Percentiles rank a stretch among this genome's conserved stretches.
These are phyloP conservation scores for Aulostomus chinensis DNA, from an alignment of 2,797 vertebrate species.

Conservation along the genomic window DNA sequence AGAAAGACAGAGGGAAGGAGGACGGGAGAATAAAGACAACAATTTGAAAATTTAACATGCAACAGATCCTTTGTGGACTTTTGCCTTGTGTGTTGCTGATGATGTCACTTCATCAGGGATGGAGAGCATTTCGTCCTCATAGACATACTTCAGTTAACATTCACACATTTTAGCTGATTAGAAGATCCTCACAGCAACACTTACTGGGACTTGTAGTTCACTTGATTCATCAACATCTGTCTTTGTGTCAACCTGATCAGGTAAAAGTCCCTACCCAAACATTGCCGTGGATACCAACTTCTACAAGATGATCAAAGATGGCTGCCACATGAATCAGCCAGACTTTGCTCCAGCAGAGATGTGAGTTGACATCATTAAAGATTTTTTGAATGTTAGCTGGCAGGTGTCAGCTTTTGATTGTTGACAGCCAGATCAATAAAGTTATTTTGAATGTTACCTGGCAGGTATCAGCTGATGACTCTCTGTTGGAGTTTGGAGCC, in stretches of 20 bases:
- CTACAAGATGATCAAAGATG: conserved; percentile 94
- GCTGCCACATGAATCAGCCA: conserved; percentile 91
- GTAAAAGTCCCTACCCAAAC: conserved; percentile 92
- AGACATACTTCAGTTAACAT: too few relatives aligned
- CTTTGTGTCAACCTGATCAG: conserved; percentile 59
- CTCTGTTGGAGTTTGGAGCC: conserved; percentile 92
- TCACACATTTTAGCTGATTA: too few relatives aligned
- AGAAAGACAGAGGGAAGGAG: too few relatives aligned
- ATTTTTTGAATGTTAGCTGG: neutral
- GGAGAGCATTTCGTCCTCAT: too few relatives aligned
- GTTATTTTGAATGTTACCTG: conserved; percentile 1
- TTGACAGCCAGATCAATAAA: neutral
- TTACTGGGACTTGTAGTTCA: too few relatives aligned
- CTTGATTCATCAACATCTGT: neutral
- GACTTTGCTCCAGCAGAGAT: conserved; percentile 87
- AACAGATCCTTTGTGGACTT: too few relatives aligned
- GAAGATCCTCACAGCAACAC: too few relatives aligned
- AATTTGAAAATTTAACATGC: too few relatives aligned
- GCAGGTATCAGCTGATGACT: conserved; percentile 91
- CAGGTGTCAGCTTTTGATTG: too few relatives aligned
- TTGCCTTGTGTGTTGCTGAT: too few relatives aligned
- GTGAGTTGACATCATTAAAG: conserved; percentile 72
- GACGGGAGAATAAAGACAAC: too few relatives aligned
- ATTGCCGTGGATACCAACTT: conserved; percentile 91
- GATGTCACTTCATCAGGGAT: too few relatives aligned